A percentile compares a stretch with the other conserved stretches of the same genome.
Evolutionary conservation across 37 sponge, comb jelly and placozoan species (phyloP).

Genomic region (Geodia barretti): DNA sequence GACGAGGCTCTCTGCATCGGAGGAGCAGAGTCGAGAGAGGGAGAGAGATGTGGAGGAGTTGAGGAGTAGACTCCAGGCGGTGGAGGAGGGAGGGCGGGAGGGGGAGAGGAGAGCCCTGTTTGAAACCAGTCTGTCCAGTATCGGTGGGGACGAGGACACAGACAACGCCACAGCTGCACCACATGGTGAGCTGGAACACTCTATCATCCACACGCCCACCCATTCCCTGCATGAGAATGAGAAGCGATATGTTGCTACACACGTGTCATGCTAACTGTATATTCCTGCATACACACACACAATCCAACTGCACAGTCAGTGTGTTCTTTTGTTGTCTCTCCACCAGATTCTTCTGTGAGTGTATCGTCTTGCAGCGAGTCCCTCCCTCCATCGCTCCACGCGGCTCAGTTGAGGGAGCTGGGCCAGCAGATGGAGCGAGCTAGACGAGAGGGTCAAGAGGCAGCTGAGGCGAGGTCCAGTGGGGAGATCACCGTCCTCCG

Average conservation of each 20-base stretch:
- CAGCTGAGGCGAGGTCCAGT: conserved; percentile 49
- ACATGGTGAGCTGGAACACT: neutral
- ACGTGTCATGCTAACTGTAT: too few relatives aligned
- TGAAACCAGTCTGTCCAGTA: conserved; percentile 31
- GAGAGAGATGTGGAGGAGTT: conserved; percentile 39
- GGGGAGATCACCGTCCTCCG: conserved; percentile 67
- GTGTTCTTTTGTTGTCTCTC: neutral
- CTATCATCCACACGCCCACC: neutral
- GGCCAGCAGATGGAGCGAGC: conserved; percentile 47
- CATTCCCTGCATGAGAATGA: too few relatives aligned
- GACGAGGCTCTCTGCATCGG: conserved; percentile 38
- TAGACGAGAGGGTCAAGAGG: conserved; percentile 50
- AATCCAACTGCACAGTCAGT: neutral
- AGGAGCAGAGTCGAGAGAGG: conserved; percentile 14
- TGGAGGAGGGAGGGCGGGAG: conserved; percentile 16
- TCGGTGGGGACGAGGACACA: conserved; percentile 16
- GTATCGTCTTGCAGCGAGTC: neutral
- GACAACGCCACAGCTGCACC: conserved; percentile 1
- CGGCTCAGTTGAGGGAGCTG: conserved; percentile 55
- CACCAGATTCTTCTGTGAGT: neutral
- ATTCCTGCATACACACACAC: too few relatives aligned
- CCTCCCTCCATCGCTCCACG: conserved; percentile 11
- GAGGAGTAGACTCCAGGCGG: conserved; percentile 27
- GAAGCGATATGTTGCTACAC: too few relatives aligned
- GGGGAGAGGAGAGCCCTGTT: conserved; percentile 10